These are phyloP conservation scores for Ranitomeya variabilis DNA, from an alignment of 2,113 vertebrate genomes.

Conservation along the genomic window DNA sequence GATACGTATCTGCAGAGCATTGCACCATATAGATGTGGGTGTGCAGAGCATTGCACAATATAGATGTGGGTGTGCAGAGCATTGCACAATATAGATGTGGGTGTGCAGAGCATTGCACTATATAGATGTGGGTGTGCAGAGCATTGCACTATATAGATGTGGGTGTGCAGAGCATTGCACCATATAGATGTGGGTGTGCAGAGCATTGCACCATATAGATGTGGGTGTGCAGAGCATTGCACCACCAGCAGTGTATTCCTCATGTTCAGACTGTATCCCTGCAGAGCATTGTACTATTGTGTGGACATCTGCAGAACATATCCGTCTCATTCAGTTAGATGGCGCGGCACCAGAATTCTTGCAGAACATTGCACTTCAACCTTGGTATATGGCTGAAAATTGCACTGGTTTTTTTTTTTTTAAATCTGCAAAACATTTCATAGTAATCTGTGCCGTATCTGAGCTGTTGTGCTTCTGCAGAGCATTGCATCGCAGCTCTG, in stretches of 20 bases:
- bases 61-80: background rate
- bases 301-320: background rate
- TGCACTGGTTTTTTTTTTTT: background rate
- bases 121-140: too few species aligned
- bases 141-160: too few species aligned
- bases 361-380: conserved; percentile 1
- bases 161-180: too few species aligned
- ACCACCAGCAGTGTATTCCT: background rate
- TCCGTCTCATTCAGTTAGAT: background rate
- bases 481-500: background rate
- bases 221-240: background rate
- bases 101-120: too few species aligned
- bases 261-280: background rate
- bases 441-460: background rate
- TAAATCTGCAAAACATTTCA: background rate
- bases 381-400: background rate
- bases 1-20: background rate
- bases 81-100: too few species aligned
- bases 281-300: background rate
- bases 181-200: background rate
- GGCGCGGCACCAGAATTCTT: background rate
- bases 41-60: background rate
- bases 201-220: background rate
- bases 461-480: background rate
- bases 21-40: too few species aligned